Conservation (phyloP, 2,888 invertebrate genomes). For the Spatulosminthurus flaviceps region DNA sequence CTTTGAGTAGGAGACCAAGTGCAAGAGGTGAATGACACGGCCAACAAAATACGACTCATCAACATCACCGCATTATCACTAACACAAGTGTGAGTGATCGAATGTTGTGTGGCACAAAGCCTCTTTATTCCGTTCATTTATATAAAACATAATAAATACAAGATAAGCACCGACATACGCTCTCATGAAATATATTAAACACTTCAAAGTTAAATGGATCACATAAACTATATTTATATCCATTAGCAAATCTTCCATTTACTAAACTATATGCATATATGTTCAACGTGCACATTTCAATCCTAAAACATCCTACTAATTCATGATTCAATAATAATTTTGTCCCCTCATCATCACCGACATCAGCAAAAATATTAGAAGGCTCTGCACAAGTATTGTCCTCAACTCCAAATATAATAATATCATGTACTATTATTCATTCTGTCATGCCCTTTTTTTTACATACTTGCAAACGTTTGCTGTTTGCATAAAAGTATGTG, state of each 20-base stretch:
- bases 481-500: no score
- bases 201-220: neutral
- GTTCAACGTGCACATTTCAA: neutral
- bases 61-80: constrained; percentile 13
- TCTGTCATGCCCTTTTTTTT: no score
- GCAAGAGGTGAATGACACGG: constrained; percentile 43
- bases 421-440: no score
- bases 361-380: neutral
- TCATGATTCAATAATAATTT: neutral
- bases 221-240: no score
- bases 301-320: neutral
- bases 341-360: neutral
- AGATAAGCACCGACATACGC: neutral
- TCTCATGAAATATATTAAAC: neutral
- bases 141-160: neutral
- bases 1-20: constrained; percentile 43
- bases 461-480: no score
- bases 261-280: neutral
- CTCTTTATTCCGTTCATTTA: constrained; percentile 19
- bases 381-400: no score
- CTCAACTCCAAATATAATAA: no score
- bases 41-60: constrained; percentile 6
- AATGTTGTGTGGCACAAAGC: constrained; percentile 9
- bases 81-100: constrained; percentile 26
- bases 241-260: constrained; percentile 8